Base-by-base conservation (phyloP, 53 echinoderm and acorn worm genomes). In the Mesocentrotus franciscanus region DNA sequence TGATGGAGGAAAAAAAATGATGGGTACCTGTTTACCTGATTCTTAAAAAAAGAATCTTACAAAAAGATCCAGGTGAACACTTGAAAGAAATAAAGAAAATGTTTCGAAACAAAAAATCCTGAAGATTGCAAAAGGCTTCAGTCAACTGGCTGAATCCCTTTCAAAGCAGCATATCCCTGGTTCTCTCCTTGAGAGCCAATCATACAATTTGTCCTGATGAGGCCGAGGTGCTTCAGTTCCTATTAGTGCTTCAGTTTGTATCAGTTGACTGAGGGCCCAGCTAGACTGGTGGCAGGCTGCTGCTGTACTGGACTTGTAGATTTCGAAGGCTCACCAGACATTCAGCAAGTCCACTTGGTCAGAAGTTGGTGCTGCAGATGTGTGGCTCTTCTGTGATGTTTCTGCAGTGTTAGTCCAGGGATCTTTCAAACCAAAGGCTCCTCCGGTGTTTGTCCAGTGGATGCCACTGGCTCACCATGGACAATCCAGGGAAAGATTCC, bases 151-250 rank as follows among this genome's bases (percentile, higher is more conserved):
- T 56, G 87, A 85, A 85, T 57, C 87, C 87, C 4, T 83, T 56
- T 85, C 57, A 85, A 57, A 85, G 49, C 42, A 83, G 56, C 27
- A 57, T 85, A n/a, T 85, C 27, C 56, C 87, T 56, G 87, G 26
- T 85, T 85, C 17, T 17, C 58, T 57, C n/a, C 87, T 85, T 24
- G 10, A 85, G 87, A 58, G 58, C 58, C 57, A 85, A 85, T 36
- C 33, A 18, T 13, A n/a, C 10, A 36, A 15, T 55, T 56, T 58
- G n/a, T 56, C 6, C 26, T 17, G 39, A 39, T 4, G 35, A 42
- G 39, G 16, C 20, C 1, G 10, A 83, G 20, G 49, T 49, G 20
- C 83, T 26, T 81, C 83, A 81, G 17, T 81, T 75, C 39, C 42
- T 22, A 26, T 57, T 15, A 26, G 26, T 85, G 12, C 9, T 55